Evolutionary conservation across 2,797 vertebrate species (phyloP).

Genomic region (Acanthurus tractus): DNA sequence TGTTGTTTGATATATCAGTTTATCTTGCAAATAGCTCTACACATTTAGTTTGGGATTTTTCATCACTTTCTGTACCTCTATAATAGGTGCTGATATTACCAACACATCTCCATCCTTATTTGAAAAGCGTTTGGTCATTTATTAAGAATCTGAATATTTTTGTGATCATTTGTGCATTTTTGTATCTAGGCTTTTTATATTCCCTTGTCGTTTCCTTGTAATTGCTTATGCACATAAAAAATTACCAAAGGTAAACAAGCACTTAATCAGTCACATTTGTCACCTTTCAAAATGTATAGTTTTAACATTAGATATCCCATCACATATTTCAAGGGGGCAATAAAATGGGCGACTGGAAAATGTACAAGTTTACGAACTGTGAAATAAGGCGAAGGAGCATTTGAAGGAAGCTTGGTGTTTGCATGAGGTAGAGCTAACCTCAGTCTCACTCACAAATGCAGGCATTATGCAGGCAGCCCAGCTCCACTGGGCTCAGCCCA

Average conservation of each 20-base stretch:
- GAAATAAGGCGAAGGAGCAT: constrained; percentile 59
- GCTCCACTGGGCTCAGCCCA: constrained; percentile 33
- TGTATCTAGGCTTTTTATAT: neutral
- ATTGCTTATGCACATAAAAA: constrained; percentile 12
- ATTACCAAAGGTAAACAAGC: neutral
- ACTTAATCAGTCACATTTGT: constrained; percentile 19
- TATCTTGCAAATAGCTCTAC: neutral
- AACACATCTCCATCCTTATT: too few relatives aligned
- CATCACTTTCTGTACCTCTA: neutral
- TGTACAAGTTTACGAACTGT: constrained; percentile 54
- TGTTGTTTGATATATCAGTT: neutral
- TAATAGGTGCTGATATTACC: neutral
- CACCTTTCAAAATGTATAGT: constrained; percentile 30
- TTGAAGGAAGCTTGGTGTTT: constrained; percentile 50
- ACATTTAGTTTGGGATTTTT: neutral
- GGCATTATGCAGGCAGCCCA: constrained; percentile 51
- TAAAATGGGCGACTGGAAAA: constrained; percentile 31
- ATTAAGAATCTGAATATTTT: neutral
- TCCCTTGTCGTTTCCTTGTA: constrained; percentile 19
- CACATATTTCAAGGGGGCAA: constrained; percentile 22
- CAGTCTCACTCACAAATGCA: constrained; percentile 52
- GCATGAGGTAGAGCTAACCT: constrained; percentile 44
- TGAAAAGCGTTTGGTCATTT: neutral
- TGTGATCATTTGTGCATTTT: neutral
- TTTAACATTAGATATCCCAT: constrained; percentile 37